Base-by-base conservation (phyloP, 2,797 vertebrate species). In the Artibeus lituratus region DNA sequence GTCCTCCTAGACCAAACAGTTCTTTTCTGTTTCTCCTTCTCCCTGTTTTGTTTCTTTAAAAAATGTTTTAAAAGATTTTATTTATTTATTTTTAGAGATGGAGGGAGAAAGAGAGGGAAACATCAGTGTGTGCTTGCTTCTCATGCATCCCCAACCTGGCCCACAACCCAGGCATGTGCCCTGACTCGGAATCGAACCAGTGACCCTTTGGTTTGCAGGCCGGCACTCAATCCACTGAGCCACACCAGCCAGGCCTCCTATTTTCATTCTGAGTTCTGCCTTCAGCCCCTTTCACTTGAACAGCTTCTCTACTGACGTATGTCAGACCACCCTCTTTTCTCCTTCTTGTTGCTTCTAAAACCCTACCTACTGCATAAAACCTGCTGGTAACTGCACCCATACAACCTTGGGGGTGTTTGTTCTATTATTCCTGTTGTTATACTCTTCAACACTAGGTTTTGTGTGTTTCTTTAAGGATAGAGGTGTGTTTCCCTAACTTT, bases 361-460 rank as follows among this genome's bases (percentile, higher is more conserved):
- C 62, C 69, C 83, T 72, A 82, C 91, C 95, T 83, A 89, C 94
- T 96, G 81, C 86, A 65, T 21, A 78, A 94, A 90, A 47, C 78
- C 32, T 35, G 51, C 51, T 22, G 81, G 86, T 87, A 97, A 89
- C 96, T 70, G 96, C 82, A 87, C 92, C 92, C 90, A 94, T 92
- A 62, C 74, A n/a, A 12, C 15, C 11, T 74, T 24, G 87, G 80
- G 67, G 62, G 65, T 90, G 73, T 67, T 78, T 78, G 32, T 74
- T 83, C 84, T 35, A 74, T 87, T 85, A 90, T 70, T 90, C 42
- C 39, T 87, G 15, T 76, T 78, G 72, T 76, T 69, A n/a, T 81
- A 74, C n/a, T 67, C 88, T 90, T 51, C 35, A 29, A 73, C 21
- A 77, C 26, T 67, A 78, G 77, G 53, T 32, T 72, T 10, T 69